These are phyloP conservation scores for Hormaphis cornu DNA, from an alignment of 1,140 invertebrate genomes.

Conservation along the genomic window DNA sequence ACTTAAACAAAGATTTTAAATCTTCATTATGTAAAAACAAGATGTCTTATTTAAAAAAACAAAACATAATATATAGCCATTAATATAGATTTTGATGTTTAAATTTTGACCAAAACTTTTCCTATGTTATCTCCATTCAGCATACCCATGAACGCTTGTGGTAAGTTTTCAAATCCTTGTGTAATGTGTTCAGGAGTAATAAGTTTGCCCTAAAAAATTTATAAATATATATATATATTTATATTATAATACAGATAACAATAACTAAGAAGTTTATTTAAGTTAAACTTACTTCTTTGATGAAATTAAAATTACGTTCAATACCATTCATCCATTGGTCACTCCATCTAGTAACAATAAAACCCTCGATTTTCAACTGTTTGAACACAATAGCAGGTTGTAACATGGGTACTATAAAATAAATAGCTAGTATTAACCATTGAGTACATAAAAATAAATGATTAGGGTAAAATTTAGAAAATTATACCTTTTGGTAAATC, in stretches of 20 bases:
- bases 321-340: conserved; percentile 52
- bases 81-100: conserved; percentile 33
- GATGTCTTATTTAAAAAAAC: no score
- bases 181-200: conserved; percentile 54
- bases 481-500: conserved; percentile 38
- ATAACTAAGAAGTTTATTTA: background rate
- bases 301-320: conserved; percentile 50
- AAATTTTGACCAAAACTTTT: conserved; percentile 53
- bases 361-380: conserved; percentile 56
- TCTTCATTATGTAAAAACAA: no score
- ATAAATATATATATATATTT: background rate
- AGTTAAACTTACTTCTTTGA: conserved; percentile 45
- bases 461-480: background rate
- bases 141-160: conserved; percentile 53
- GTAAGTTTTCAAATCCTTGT: conserved; percentile 60
- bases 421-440: background rate
- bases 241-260: background rate
- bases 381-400: conserved; percentile 42
- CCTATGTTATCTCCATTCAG: conserved; percentile 53
- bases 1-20: no score
- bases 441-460: background rate
- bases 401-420: conserved; percentile 40
- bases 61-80: no score
- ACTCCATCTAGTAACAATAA: conserved; percentile 50
- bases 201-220: conserved; percentile 48